Evolutionary conservation across 1,140 invertebrate species (phyloP).

Genomic region (Antheraea pernyi): DNA sequence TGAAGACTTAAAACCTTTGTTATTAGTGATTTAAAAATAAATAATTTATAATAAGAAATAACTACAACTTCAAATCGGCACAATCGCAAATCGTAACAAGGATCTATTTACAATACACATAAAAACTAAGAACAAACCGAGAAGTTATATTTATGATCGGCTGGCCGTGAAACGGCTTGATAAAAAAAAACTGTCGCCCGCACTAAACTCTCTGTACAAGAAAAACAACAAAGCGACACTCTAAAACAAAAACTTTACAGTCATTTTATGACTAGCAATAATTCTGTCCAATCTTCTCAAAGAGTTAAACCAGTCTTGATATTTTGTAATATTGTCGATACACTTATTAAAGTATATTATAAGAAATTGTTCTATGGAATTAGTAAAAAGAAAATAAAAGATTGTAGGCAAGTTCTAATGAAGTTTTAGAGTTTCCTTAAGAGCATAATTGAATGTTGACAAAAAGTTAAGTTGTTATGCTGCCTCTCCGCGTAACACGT

Average conservation of each 20-base stretch:
- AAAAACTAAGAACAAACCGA: conserved; percentile 29
- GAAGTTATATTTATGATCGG: conserved; percentile 37
- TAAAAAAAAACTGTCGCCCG: conserved; percentile 42
- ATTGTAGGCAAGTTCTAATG: too few species aligned
- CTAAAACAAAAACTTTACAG: conserved; percentile 51
- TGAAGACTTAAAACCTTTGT: too few species aligned
- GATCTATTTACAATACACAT: conserved; percentile 6
- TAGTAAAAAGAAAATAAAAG: too few species aligned
- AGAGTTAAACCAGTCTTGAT: background rate
- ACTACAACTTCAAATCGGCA: background rate
- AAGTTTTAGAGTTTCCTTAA: too few species aligned
- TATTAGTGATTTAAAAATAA: too few species aligned
- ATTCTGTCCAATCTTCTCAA: conserved; percentile 27
- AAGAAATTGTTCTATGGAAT: too few species aligned
- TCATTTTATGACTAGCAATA: conserved; percentile 50
- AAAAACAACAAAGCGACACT: conserved; percentile 29
- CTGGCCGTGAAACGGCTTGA: conserved; percentile 28
- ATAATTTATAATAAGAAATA: background rate
- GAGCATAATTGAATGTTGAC: too few species aligned
- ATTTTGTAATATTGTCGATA: background rate
- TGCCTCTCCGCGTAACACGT: too few species aligned
- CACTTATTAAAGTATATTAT: too few species aligned
- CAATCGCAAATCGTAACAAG: conserved; percentile 1
- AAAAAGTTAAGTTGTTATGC: too few species aligned
- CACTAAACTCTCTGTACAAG: conserved; percentile 40